Evolutionary conservation across 2,113 vertebrate species (phyloP).

Genomic region (Lepus americanus): DNA sequence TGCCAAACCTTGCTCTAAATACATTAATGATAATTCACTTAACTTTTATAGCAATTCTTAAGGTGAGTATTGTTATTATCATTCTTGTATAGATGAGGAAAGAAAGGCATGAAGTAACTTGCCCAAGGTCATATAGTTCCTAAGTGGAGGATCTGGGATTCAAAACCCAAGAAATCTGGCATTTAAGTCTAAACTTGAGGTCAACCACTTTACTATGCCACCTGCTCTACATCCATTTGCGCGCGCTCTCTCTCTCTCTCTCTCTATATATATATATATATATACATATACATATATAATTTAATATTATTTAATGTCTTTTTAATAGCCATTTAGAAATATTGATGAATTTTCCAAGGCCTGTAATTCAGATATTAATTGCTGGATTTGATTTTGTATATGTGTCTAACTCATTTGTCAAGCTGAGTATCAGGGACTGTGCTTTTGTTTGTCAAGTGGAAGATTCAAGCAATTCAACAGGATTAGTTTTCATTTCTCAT

Average conservation of each 20-base stretch:
- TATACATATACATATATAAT: not conserved
- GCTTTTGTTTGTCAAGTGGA: conserved; percentile 60
- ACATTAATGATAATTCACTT: not conserved
- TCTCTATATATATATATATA: not conserved
- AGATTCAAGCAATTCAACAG: conserved; percentile 61
- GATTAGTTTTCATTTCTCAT: conserved; percentile 69
- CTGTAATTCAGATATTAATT: conserved; percentile 58
- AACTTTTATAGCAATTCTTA: conserved; percentile 15
- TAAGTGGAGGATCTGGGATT: conserved; percentile 42
- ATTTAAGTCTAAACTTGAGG: conserved; percentile 7
- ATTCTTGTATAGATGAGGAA: conserved; percentile 40
- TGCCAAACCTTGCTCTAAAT: not conserved
- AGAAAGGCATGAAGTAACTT: conserved; percentile 28
- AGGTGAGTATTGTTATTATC: not conserved
- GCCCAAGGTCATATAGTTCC: not conserved
- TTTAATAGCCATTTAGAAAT: conserved; percentile 36
- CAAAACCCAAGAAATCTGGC: conserved; percentile 40
- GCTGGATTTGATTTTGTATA: conserved; percentile 47
- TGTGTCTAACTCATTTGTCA: conserved; percentile 49
- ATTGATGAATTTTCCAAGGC: not conserved
- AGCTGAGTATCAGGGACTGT: conserved; percentile 1
- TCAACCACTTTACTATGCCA: not conserved
- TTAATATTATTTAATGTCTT: not conserved
- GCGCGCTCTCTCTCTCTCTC: not conserved
- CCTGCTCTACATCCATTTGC: not conserved